phyloP scores from a whole-genome alignment of 2,797 vertebrate genomes.

The Cetoscarus ocellatus region DNA sequence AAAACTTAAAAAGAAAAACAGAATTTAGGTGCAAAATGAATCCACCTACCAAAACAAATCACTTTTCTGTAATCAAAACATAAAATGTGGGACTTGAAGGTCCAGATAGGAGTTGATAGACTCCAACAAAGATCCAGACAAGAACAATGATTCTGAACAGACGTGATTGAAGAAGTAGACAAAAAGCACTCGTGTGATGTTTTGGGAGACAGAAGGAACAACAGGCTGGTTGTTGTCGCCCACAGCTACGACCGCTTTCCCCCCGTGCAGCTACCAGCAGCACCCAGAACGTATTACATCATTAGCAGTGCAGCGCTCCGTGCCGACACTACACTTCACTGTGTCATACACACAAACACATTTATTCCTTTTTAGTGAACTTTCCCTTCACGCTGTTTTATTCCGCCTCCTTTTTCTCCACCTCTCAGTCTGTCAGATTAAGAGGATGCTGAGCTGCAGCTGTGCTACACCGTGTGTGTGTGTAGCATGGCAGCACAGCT shows the following conservation, averaged over 20 bases:
- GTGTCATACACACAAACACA: constrained; percentile 32
- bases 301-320: constrained; percentile 57
- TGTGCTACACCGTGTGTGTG: background rate
- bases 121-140: background rate
- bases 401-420: background rate
- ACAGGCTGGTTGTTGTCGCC: constrained; percentile 25
- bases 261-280: constrained; percentile 23
- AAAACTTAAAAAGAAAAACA: no score
- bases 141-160: background rate
- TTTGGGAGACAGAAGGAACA: constrained; percentile 3
- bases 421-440: constrained; percentile 21
- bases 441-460: background rate
- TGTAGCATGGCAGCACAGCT: constrained; percentile 1
- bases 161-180: background rate
- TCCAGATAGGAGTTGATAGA: no score
- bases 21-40: no score
- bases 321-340: constrained; percentile 24
- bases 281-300: constrained; percentile 60
- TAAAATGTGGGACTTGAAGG: no score
- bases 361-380: constrained; percentile 16
- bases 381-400: constrained; percentile 15
- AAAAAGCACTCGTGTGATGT: background rate
- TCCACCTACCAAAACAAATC: no score
- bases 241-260: constrained; percentile 29
- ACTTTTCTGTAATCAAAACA: no score